phyloP scores from a whole-genome alignment of 2,888 invertebrate species.

The Caenorhabditis japonica region DNA sequence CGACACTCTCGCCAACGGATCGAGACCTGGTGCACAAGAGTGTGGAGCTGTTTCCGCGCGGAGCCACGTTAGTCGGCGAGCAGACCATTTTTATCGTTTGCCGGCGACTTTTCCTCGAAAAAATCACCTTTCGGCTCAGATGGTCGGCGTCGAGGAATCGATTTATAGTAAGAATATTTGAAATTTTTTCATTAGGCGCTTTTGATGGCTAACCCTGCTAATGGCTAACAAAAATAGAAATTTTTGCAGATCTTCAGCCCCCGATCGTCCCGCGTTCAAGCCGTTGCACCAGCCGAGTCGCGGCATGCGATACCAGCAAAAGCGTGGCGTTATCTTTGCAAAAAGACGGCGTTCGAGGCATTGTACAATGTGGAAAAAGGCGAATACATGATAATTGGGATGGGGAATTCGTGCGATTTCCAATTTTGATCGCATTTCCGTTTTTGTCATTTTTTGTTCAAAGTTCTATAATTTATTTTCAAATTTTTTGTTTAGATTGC shows the following conservation, averaged over 20 bases:
- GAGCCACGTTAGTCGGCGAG: neutral
- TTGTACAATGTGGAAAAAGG: neutral
- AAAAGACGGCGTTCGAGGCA: slow-evolving; percentile 2
- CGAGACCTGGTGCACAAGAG: neutral
- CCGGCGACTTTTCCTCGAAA: neutral
- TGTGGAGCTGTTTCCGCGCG: neutral
- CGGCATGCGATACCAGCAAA: neutral
- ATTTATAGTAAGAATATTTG: neutral
- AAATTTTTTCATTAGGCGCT: too few species aligned
- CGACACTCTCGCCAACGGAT: neutral
- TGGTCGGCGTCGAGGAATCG: neutral
- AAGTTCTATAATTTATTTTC: too few species aligned
- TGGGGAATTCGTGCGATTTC: slow-evolving; percentile 5
- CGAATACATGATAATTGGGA: neutral
- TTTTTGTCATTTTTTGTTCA: neutral
- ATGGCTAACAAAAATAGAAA: neutral
- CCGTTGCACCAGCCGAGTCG: neutral
- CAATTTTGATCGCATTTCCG: neutral
- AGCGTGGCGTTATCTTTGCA: neutral
- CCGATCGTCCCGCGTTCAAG: neutral
- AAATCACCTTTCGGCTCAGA: neutral
- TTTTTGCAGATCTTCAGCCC: neutral
- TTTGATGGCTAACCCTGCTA: too few species aligned
- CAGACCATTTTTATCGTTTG: neutral
- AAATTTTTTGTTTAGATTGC: too few species aligned